These are phyloP conservation scores for Drosophila pseudoobscura DNA, from an alignment of 1,140 invertebrate species.

Conservation along the genomic window DNA sequence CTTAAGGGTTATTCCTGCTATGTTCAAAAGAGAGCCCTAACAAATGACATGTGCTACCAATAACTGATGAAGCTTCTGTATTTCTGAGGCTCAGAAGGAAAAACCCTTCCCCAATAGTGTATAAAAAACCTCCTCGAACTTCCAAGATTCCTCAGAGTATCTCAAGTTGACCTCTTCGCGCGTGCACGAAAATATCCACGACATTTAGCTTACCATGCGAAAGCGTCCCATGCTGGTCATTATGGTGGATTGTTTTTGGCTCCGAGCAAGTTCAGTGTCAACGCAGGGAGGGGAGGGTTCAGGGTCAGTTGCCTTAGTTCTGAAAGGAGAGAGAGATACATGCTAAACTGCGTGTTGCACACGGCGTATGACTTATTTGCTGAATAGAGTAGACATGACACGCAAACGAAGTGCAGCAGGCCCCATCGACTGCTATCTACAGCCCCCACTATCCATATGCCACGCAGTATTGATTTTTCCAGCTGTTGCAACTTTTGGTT, in stretches of 20 bases:
- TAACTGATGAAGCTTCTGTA: too few relatives aligned
- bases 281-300: slow-evolving; percentile 53
- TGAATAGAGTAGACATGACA: slow-evolving; percentile 8
- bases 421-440: slow-evolving; percentile 27
- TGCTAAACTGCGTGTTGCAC: slow-evolving; percentile 59
- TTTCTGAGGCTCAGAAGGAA: too few relatives aligned
- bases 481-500: slow-evolving; percentile 14
- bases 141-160: too few relatives aligned
- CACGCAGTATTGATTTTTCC: slow-evolving; percentile 69
- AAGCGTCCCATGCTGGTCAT: slow-evolving; percentile 68
- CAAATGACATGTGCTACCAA: too few relatives aligned
- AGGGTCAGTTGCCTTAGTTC: slow-evolving; percentile 53
- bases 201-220: slow-evolving; percentile 58
- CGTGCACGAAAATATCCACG: background rate
- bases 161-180: too few relatives aligned
- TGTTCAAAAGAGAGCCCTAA: too few relatives aligned
- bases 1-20: too few relatives aligned
- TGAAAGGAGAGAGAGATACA: slow-evolving; percentile 41
- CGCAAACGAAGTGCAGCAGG: slow-evolving; percentile 40
- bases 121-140: too few relatives aligned
- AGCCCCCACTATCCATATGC: slow-evolving; percentile 50
- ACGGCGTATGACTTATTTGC: slow-evolving; percentile 69
- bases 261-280: slow-evolving; percentile 56
- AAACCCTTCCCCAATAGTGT: too few relatives aligned
- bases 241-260: slow-evolving; percentile 12